Evolutionary conservation across 2,113 vertebrate species (phyloP).

Genomic region (Seriola aureovittata): DNA sequence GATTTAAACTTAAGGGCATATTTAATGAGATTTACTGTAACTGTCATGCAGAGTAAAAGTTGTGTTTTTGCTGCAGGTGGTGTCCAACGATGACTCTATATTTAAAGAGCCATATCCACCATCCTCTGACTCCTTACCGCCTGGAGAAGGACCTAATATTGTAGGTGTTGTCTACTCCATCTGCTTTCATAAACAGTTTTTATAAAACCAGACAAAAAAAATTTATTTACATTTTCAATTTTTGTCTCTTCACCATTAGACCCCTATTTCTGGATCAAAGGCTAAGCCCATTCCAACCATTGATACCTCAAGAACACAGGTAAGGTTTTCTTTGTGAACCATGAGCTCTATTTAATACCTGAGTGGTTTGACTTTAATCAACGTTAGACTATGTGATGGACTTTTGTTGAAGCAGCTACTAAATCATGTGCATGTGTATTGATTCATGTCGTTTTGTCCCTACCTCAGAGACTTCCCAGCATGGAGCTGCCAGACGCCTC

Average conservation of each 20-base stretch:
- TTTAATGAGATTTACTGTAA: not conserved
- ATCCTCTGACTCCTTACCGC: constrained; percentile 71
- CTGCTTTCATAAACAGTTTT: not conserved
- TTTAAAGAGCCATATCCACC: constrained; percentile 86
- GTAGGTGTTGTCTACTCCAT: constrained; percentile 52
- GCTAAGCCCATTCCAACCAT: constrained; percentile 90
- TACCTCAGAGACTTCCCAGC: constrained; percentile 91
- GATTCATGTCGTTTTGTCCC: constrained; percentile 7
- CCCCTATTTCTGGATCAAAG: constrained; percentile 79
- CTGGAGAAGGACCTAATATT: constrained; percentile 74
- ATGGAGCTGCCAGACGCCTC: constrained; percentile 97
- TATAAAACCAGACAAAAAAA: not conserved
- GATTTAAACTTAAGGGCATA: not conserved
- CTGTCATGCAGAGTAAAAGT: not conserved
- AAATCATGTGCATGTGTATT: not conserved
- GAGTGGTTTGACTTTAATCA: not conserved
- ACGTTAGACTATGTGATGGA: not conserved
- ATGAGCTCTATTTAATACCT: not conserved
- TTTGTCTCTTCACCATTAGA: constrained; percentile 73
- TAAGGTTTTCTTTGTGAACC: constrained; percentile 64
- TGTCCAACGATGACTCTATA: constrained; percentile 76
- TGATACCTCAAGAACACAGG: constrained; percentile 92
- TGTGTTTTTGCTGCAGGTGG: constrained; percentile 51
- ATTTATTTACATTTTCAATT: not conserved
- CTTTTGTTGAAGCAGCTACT: not conserved